These are phyloP conservation scores for Saccostrea cuccullata DNA, from an alignment of 1,140 invertebrate genomes.

Conservation along the genomic window DNA sequence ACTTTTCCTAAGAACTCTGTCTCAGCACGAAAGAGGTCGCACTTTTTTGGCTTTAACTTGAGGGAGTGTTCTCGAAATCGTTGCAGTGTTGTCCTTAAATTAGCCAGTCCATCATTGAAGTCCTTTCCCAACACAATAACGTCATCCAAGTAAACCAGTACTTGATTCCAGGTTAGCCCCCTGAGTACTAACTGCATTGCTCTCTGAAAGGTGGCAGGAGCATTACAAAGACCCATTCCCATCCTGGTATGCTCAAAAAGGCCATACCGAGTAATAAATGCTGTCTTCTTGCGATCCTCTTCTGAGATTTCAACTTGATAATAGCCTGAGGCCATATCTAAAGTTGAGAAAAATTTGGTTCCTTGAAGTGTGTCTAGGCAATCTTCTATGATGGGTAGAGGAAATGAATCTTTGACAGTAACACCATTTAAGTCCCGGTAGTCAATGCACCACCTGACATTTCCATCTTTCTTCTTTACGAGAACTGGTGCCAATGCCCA, in stretches of 20 bases:
- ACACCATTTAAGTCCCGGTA: slow-evolving; percentile 69
- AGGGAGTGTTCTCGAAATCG: neutral
- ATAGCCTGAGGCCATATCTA: slow-evolving; percentile 50
- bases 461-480: slow-evolving; percentile 80
- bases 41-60: slow-evolving; percentile 38
- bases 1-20: slow-evolving; percentile 24
- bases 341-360: slow-evolving; percentile 26
- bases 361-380: slow-evolving; percentile 48
- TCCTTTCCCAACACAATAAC: neutral
- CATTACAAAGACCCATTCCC: slow-evolving; percentile 60
- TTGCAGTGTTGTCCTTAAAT: neutral
- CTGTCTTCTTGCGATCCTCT: slow-evolving; percentile 47
- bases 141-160: neutral
- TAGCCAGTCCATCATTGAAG: neutral
- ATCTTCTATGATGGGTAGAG: slow-evolving; percentile 51
- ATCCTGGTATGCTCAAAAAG: slow-evolving; percentile 54
- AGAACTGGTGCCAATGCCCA: slow-evolving; percentile 62
- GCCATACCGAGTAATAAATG: slow-evolving; percentile 55
- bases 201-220: slow-evolving; percentile 87
- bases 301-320: slow-evolving; percentile 31
- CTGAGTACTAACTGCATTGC: slow-evolving; percentile 82
- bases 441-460: slow-evolving; percentile 78
- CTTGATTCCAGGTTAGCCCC: slow-evolving; percentile 21
- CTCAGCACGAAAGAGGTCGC: neutral
- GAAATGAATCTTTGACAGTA: slow-evolving; percentile 43